Evolutionary conservation across 2,797 vertebrate genomes (phyloP).

Genomic region (Aphelocoma californica): DNA sequence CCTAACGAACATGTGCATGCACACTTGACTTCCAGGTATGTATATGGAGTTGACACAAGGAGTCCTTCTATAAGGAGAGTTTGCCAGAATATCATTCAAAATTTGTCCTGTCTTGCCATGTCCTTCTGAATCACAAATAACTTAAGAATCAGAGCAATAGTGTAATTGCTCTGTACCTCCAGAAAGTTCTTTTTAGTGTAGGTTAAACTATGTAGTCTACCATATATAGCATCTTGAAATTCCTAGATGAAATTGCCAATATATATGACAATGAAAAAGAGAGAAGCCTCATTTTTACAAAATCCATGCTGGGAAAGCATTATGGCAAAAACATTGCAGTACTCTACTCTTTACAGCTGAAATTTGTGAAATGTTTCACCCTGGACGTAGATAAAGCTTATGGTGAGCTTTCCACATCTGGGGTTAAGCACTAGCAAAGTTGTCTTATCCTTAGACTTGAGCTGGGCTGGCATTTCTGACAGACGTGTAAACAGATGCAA

Average conservation of each 20-base stretch:
- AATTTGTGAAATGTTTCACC: background rate
- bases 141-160: background rate
- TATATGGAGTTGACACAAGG: background rate
- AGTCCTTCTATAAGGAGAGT: background rate
- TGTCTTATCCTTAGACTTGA: constrained; percentile 66
- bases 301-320: background rate
- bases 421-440: constrained; percentile 65
- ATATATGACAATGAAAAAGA: background rate
- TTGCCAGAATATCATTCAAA: background rate
- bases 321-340: background rate
- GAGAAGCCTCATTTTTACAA: background rate
- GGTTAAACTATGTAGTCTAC: background rate
- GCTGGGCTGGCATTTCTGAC: constrained; percentile 82
- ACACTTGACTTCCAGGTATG: background rate
- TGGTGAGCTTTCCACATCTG: constrained; percentile 71
- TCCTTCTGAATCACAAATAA: background rate
- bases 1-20: background rate
- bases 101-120: background rate
- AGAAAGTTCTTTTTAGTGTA: background rate
- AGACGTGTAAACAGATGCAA: constrained; percentile 94
- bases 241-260: background rate
- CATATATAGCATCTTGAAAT: background rate
- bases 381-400: constrained; percentile 6
- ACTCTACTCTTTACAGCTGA: background rate
- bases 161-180: background rate